Evolutionary conservation across 2,888 invertebrate genomes (phyloP).

Genomic region (Cephus sareptanus): DNA sequence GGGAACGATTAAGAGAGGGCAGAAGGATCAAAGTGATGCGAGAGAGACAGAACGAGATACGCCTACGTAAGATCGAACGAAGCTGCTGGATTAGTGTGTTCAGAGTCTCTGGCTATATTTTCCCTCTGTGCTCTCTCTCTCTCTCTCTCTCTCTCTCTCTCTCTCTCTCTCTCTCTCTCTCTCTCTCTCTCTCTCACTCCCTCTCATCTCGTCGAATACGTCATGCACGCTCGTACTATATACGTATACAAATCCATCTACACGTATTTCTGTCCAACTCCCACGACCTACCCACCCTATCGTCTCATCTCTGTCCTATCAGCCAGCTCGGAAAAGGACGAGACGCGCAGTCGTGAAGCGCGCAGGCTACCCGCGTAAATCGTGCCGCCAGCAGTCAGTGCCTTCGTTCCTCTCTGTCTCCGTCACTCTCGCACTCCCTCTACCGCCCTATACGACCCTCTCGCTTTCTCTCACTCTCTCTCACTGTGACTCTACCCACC

Average conservation of each 20-base stretch:
- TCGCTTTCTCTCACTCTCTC: too few relatives aligned
- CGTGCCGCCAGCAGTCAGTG: constrained; percentile 25
- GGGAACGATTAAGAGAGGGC: too few relatives aligned
- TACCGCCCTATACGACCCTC: neutral
- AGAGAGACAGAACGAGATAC: too few relatives aligned
- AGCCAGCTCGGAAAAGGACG: neutral
- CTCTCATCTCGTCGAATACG: neutral
- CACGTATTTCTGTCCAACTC: too few relatives aligned
- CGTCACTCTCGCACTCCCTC: neutral
- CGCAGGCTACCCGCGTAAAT: constrained; percentile 53
- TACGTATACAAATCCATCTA: too few relatives aligned
- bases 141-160: constrained; percentile 6
- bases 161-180: constrained; percentile 1
- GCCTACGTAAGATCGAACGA: too few relatives aligned
- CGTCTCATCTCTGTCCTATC: neutral
- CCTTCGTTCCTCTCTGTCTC: constrained; percentile 25
- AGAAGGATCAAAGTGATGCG: too few relatives aligned
- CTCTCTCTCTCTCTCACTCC: constrained; percentile 2
- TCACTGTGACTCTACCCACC: too few relatives aligned
- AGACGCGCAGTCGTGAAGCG: constrained; percentile 38
- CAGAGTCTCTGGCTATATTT: too few relatives aligned
- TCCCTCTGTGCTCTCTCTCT: neutral
- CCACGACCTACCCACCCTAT: neutral
- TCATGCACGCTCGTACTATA: too few relatives aligned
- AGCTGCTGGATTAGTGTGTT: too few relatives aligned